Conservation (phyloP, 2,113 vertebrate genomes). For the Mirounga angustirostris region DNA sequence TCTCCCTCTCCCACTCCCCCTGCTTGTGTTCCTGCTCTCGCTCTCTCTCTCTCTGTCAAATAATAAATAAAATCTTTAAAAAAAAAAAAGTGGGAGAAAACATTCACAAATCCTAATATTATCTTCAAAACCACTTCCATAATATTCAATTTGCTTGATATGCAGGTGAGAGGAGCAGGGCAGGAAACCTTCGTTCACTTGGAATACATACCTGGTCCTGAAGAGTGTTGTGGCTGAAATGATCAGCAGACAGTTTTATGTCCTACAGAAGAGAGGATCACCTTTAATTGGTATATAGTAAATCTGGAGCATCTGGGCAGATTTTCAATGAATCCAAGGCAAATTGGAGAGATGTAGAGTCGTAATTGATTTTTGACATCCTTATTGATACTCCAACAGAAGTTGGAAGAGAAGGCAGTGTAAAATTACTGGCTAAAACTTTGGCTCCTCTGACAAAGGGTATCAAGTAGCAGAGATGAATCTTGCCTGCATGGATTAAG, state of each 20-base stretch:
- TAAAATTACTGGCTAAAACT: neutral
- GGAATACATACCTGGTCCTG: neutral
- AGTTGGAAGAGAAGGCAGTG: neutral
- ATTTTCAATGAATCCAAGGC: neutral
- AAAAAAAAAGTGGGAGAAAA: neutral
- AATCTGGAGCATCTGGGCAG: neutral
- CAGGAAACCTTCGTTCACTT: neutral
- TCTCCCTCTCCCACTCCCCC: too few species aligned
- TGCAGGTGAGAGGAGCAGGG: neutral
- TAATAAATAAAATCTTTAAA: too few species aligned
- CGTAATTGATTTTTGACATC: neutral
- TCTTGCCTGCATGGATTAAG: neutral
- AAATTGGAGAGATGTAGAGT: neutral
- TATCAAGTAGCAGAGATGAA: neutral
- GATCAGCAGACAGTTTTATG: neutral
- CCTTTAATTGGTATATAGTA: neutral
- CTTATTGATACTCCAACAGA: neutral
- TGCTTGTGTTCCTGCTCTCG: too few species aligned
- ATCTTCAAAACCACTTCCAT: neutral
- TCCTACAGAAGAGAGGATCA: neutral
- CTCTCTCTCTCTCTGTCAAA: too few species aligned
- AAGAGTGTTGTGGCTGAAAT: neutral
- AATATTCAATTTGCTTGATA: neutral
- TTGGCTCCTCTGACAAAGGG: neutral
- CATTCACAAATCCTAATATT: neutral